Base-by-base conservation (phyloP, 2,113 vertebrate species). In the Empidonax alnorum region DNA sequence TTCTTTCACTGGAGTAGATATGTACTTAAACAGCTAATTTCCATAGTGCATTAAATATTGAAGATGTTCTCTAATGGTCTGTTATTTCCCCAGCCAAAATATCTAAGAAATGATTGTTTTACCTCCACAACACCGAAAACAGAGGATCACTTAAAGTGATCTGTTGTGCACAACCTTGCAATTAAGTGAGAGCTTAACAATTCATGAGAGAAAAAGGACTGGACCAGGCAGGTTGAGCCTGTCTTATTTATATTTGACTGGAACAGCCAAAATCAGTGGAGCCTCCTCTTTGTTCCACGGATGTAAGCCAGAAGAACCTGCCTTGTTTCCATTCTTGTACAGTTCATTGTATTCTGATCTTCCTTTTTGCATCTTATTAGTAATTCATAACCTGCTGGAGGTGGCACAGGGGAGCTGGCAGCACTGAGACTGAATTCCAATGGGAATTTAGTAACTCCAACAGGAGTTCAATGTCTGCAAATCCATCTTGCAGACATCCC, bases 1-100 rank as follows among this genome's bases (percentile, higher is more conserved):
- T 44, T 20, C 89, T 41, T 65, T 39, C 66, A 20, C 84, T 18
- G 67, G 65, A 33, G 46, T 59, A 89, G 53, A 49, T 7, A 22
- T 85, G 85, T 97, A 22, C 59, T 97, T 90, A 94, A 92, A 90
- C 65, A 80, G 71, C 78, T 94, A 27, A 94, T 97, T 96, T 96
- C 69, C 93, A 91, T 84, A 84, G 50, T 18, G 56, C 47, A 62
- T 96, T 94, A 91, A 95, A 96, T 96, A 96, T 96, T 94, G 82
- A 96, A 95, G 71, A 22, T 76, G 39, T 68, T 12, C 67, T 90
- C 33, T n/a, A 41, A 61, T 71, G 83, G 79, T 62, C 82, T 71
- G 56, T 80, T 85, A 25, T 90, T 96, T 93, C 62, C 80, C 76
- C 59, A 72, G 84, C 83, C 93, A 89, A 91, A 82, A 71, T 47